Evolutionary conservation across 2,113 vertebrate species (phyloP).

Genomic region (Dipodomys ordii): DNA sequence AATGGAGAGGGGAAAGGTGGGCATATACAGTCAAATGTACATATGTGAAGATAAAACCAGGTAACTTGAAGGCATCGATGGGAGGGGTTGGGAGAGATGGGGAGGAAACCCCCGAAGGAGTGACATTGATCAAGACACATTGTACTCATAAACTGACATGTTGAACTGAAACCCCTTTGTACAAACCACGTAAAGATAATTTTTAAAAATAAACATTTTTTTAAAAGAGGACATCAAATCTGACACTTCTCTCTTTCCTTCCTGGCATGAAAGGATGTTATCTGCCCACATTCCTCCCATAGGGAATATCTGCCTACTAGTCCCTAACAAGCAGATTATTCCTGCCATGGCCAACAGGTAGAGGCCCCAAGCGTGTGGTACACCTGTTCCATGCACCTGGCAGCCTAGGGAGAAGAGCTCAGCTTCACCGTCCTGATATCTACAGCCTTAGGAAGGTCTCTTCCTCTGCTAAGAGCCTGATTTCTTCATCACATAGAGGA

Average conservation of each 20-base stretch:
- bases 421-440: neutral
- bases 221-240: neutral
- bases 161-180: too few relatives aligned
- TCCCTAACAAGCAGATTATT: neutral
- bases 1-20: too few relatives aligned
- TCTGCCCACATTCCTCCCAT: too few relatives aligned
- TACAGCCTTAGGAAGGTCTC: neutral
- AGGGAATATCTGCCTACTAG: neutral
- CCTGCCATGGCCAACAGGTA: neutral
- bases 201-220: neutral
- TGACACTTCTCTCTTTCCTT: constrained; percentile 7
- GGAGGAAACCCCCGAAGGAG: too few relatives aligned
- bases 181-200: too few relatives aligned
- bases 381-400: neutral
- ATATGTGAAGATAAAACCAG: too few relatives aligned
- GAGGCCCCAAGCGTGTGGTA: too few relatives aligned
- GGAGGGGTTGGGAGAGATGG: too few relatives aligned
- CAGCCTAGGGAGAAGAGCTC: neutral
- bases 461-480: neutral
- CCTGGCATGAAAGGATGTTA: neutral
- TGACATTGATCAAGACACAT: too few relatives aligned
- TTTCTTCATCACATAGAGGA: neutral
- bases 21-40: too few relatives aligned
- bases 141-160: too few relatives aligned
- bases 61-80: too few relatives aligned